These are phyloP conservation scores for Spizaetus ornatus DNA, from an alignment of 2,113 vertebrate genomes.

Conservation along the genomic window DNA sequence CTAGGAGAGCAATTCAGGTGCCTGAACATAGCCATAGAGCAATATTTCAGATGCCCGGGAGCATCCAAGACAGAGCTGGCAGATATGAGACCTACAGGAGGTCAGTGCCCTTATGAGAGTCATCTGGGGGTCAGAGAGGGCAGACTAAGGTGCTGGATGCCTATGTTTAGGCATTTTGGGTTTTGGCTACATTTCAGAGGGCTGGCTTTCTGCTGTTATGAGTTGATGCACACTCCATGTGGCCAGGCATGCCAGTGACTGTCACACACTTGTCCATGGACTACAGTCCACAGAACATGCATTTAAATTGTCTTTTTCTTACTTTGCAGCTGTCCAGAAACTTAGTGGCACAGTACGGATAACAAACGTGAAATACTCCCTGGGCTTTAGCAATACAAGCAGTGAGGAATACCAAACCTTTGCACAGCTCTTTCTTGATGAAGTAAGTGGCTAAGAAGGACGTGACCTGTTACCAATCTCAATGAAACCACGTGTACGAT, in stretches of 20 bases:
- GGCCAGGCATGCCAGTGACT: not conserved
- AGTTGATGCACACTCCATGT: accelerated
- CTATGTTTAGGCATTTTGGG: not conserved
- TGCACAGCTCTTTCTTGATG: conserved; percentile 56
- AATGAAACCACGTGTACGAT: accelerated
- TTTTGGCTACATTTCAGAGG: not conserved
- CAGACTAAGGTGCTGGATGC: not conserved
- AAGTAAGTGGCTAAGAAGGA: conserved; percentile 64
- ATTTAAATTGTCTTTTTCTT: not conserved
- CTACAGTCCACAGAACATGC: accelerated
- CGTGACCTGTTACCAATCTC: accelerated
- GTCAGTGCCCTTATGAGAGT: not conserved
- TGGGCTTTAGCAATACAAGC: conserved; percentile 66
- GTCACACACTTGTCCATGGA: not conserved
- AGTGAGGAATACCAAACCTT: conserved; percentile 75
- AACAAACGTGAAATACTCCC: conserved; percentile 67
- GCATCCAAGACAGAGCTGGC: not conserved
- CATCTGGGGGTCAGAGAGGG: not conserved
- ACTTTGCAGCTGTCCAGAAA: conserved; percentile 70
- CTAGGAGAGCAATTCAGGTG: not conserved
- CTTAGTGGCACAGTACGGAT: conserved; percentile 70
- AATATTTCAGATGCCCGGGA: not conserved
- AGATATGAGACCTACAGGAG: not conserved
- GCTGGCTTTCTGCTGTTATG: not conserved
- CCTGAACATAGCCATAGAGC: not conserved